phyloP scores from a whole-genome alignment of 2,113 vertebrate genomes.

The Nibea coibor region DNA sequence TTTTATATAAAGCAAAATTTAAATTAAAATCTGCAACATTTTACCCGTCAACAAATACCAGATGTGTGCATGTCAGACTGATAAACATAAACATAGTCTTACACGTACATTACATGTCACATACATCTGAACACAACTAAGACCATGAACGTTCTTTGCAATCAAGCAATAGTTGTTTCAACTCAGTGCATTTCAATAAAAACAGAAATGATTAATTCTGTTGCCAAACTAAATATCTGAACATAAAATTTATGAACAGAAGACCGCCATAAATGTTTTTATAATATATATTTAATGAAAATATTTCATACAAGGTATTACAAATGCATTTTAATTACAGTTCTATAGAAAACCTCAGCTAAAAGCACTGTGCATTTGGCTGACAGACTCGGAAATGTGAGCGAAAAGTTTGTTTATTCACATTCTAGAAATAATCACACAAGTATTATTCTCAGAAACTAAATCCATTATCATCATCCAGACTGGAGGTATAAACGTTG shows the following conservation, averaged over 20 bases:
- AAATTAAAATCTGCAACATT: background rate
- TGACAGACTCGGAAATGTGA: background rate
- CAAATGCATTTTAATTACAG: conserved; percentile 15
- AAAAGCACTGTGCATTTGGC: background rate
- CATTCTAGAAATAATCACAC: background rate
- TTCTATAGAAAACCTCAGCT: background rate
- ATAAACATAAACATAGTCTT: too few species aligned
- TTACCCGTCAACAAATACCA: too few species aligned
- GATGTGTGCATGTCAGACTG: too few species aligned
- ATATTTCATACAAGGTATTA: background rate
- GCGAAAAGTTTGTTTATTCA: background rate
- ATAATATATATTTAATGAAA: conserved; percentile 26
- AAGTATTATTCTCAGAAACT: background rate
- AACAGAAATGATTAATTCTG: background rate
- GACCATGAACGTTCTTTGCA: too few species aligned
- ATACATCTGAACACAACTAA: too few species aligned
- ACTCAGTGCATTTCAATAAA: too few species aligned
- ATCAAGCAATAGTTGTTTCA: too few species aligned
- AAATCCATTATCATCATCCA: background rate
- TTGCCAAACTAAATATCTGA: background rate
- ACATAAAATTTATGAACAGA: background rate
- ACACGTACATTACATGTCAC: too few species aligned
- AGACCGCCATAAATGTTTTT: background rate
- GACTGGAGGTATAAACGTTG: conserved; percentile 30
- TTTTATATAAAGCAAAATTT: background rate